A percentile compares a stretch with the other conserved stretches of the same genome.
phyloP scores from a whole-genome alignment of 2,797 vertebrate species.

The Chanos chanos region DNA sequence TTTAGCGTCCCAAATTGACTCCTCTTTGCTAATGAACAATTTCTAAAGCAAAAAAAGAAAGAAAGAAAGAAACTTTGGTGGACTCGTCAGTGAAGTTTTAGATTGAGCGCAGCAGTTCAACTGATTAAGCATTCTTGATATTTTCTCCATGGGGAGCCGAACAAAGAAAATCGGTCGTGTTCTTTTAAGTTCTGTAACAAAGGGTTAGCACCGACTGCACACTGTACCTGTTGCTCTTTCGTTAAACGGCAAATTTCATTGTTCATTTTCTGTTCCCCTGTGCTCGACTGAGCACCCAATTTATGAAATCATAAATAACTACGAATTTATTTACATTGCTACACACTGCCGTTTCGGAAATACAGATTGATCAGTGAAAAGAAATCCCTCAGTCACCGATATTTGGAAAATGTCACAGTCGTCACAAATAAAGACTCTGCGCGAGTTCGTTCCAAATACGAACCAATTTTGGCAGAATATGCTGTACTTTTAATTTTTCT shows the following conservation, averaged over 20 bases:
- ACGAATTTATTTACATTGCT: no score
- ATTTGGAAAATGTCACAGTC: no score
- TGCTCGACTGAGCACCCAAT: background rate
- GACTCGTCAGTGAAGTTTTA: no score
- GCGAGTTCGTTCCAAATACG: constrained; percentile 40
- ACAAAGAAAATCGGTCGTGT: constrained; percentile 66
- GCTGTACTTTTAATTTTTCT: background rate
- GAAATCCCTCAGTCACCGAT: no score
- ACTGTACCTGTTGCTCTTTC: constrained; percentile 88
- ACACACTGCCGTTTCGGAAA: no score
- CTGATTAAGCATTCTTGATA: background rate
- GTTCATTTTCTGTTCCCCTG: constrained; percentile 3
- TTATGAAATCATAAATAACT: no score
- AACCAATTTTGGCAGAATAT: constrained; percentile 36
- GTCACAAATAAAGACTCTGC: no score
- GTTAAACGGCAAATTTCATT: constrained; percentile 50
- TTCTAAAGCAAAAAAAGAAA: no score
- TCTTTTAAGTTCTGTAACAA: constrained; percentile 66
- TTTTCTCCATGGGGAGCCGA: constrained; percentile 43
- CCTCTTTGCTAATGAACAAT: no score
- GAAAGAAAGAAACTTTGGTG: background rate
- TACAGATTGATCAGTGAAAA: no score
- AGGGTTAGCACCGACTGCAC: constrained; percentile 59
- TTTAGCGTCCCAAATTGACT: no score
- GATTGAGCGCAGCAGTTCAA: no score